Evolutionary conservation across 2,113 vertebrate genomes (phyloP).

Genomic region (Melierax canorus): DNA sequence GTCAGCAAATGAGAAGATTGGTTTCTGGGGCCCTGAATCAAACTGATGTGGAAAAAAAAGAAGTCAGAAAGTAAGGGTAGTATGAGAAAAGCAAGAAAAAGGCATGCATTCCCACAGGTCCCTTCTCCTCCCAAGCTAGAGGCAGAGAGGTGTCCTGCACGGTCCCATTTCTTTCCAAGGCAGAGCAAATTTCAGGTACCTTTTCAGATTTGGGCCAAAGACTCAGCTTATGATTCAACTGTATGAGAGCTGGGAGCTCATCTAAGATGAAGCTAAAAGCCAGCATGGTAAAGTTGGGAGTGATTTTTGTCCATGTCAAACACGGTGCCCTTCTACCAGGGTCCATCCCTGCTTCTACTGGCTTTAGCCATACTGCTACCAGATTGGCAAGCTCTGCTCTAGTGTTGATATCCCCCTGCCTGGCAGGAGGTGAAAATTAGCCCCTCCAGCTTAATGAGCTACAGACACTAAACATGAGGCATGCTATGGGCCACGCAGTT

Average conservation of each 20-base stretch:
- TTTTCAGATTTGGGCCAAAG: background rate
- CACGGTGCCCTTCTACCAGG: accelerated
- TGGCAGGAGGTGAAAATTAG: background rate
- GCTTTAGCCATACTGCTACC: background rate
- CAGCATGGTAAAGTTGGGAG: background rate
- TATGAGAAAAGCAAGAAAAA: background rate
- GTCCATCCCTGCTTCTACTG: background rate
- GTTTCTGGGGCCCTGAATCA: background rate
- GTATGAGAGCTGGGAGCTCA: background rate
- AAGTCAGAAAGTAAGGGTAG: background rate
- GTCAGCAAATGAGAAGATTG: background rate
- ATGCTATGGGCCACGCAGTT: background rate
- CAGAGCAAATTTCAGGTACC: background rate
- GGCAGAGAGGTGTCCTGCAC: background rate
- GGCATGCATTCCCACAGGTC: background rate
- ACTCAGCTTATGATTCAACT: background rate
- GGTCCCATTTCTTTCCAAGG: background rate
- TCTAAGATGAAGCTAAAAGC: background rate
- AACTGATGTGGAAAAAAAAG: background rate
- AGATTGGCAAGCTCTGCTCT: background rate
- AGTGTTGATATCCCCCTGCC: background rate
- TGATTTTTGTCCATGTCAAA: background rate
- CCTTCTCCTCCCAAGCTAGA: background rate
- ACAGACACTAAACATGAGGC: background rate
- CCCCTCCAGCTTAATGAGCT: background rate